A percentile compares a stretch with the other conserved stretches of the same genome.
These are phyloP conservation scores for Rhinatrema bivittatum DNA, from an alignment of 2,797 vertebrate genomes.

Conservation along the genomic window DNA sequence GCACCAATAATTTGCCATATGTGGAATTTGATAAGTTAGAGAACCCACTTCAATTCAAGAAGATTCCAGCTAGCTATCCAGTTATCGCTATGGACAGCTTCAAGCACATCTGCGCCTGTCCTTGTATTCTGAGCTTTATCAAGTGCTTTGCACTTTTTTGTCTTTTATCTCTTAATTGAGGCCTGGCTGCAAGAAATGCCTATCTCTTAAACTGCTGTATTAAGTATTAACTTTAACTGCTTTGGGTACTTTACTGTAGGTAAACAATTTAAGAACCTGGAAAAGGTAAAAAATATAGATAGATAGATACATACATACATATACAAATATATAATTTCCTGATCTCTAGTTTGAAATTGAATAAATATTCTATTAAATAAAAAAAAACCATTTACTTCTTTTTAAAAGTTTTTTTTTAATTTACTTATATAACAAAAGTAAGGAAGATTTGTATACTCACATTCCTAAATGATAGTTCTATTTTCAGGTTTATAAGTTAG, in stretches of 20 bases:
- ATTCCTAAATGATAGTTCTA: too few relatives aligned
- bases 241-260: slow-evolving; percentile 65
- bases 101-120: slow-evolving; percentile 73
- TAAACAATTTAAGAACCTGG: slow-evolving; percentile 51
- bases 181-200: slow-evolving; percentile 89
- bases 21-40: slow-evolving; percentile 97
- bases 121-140: slow-evolving; percentile 86
- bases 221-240: slow-evolving; percentile 93
- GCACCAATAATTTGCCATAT: slow-evolving; percentile 94
- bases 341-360: slow-evolving; percentile 61
- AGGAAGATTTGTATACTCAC: too few relatives aligned
- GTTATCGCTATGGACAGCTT: slow-evolving; percentile 90
- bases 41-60: slow-evolving; percentile 81
- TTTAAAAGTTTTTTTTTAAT: slow-evolving; percentile 24
- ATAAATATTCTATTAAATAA: slow-evolving; percentile 46
- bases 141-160: slow-evolving; percentile 79
- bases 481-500: too few relatives aligned
- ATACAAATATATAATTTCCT: too few relatives aligned
- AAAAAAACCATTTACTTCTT: slow-evolving; percentile 19
- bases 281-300: slow-evolving; percentile 53
- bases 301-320: too few relatives aligned
- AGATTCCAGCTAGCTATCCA: slow-evolving; percentile 79
- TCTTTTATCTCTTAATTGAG: slow-evolving; percentile 96
- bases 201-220: slow-evolving; percentile 89
- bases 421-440: too few relatives aligned